phyloP scores from a whole-genome alignment of 2,797 vertebrate genomes.

The Sylvia borin region DNA sequence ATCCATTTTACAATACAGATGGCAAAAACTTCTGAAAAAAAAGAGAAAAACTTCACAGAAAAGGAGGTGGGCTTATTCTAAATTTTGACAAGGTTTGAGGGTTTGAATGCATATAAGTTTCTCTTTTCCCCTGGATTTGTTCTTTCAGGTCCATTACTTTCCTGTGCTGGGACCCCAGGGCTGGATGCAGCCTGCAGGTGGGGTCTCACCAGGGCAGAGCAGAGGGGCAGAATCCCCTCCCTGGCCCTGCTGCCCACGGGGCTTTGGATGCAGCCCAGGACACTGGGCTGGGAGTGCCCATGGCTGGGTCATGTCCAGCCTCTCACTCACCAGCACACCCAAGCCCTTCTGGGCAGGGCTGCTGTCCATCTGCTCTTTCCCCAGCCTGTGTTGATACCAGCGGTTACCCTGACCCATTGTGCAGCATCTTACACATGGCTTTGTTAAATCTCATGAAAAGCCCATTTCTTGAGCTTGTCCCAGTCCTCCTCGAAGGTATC shows the following conservation, averaged over 20 bases:
- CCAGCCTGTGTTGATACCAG: background rate
- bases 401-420: background rate
- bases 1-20: background rate
- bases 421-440: background rate
- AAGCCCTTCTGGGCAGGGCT: rapidly evolving
- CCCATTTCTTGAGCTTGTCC: background rate
- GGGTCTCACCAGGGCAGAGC: background rate
- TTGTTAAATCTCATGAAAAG: background rate
- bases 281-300: rapidly evolving
- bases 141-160: background rate
- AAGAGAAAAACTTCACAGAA: background rate
- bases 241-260: rapidly evolving
- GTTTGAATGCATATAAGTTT: background rate
- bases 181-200: background rate
- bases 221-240: background rate
- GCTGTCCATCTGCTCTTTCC: background rate
- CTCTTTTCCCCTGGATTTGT: background rate
- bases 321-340: rapidly evolving
- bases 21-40: background rate
- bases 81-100: background rate
- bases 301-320: too few relatives aligned
- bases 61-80: background rate
- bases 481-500: background rate
- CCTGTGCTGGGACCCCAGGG: background rate
- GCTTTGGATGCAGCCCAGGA: background rate